Base-by-base conservation (phyloP, 2,888 invertebrate species). In the Pimpla rufipes region DNA sequence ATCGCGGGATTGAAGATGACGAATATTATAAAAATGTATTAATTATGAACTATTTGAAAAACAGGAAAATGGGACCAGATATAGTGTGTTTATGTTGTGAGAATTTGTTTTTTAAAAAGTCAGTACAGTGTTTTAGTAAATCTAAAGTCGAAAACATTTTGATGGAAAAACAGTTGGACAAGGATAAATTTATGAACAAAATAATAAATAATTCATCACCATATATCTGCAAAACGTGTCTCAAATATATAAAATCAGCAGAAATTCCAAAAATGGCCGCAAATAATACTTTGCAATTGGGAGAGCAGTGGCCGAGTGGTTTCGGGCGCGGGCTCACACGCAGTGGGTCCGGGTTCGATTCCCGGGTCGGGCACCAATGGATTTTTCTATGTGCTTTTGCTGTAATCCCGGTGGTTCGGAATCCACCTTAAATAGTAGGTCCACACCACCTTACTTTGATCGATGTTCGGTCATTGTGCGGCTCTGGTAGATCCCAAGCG, bases 21-120 rank as follows among this genome's bases (percentile, higher is more conserved):
- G 76, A 76, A 35, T 75, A 76, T 66, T 16, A 42, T 23, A 21
- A 50, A 67, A 50, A 35, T n/a, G 2, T 16, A 21, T 70, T 77
- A 57, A 57, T 75, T 29, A 16, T 70, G 67, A 66, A 55, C 45
- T 83, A 73, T 78, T 59, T 83, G n/a, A 47, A 67, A 55, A 57
- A 67, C 62, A 67, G 79, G 47, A 47, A 66, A 52, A 4, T 59
- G n/a, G 47, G 55, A 8, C 83, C 85, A 5, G 55, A 75, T 59
- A 62, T 76, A 57, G 42, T 81, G 18, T 79, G 85, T 52, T 55
- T 78, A 62, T 85, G 83, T 42, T 85, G 83, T 57, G 81, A n/a
- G n/a, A 47, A 47, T 5, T 47, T 47, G n/a, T 47, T n/a, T n/a
- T 47, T 47, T n/a, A n/a, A 1, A 5, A 47, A n/a, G n/a, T 47